A percentile compares a stretch with the other conserved stretches of the same genome.
Evolutionary conservation across 2,888 invertebrate genomes (phyloP).

Genomic region (Atherix ibis): DNA sequence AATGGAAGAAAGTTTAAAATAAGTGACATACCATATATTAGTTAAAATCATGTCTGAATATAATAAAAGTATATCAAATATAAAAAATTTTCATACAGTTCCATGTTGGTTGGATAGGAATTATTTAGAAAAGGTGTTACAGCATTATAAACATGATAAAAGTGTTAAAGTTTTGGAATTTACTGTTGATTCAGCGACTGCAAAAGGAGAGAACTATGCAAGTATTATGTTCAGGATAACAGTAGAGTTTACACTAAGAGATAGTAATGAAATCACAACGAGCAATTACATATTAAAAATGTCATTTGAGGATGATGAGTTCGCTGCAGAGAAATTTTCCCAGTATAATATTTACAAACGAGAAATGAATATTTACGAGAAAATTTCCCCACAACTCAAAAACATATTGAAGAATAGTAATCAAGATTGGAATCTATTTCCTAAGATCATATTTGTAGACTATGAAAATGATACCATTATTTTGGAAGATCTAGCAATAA

Average conservation of each 20-base stretch:
- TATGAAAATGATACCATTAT: slow-evolving; percentile 22
- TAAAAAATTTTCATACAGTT: too few relatives aligned
- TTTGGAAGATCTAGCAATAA: slow-evolving; percentile 25
- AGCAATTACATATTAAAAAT: slow-evolving; percentile 13
- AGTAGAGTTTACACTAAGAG: too few relatives aligned
- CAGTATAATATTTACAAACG: slow-evolving; percentile 18
- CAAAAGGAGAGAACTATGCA: background rate
- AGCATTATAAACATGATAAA: slow-evolving; percentile 11
- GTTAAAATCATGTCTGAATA: too few relatives aligned
- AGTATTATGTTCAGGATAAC: background rate
- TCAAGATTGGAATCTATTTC: slow-evolving; percentile 18
- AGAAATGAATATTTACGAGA: slow-evolving; percentile 24
- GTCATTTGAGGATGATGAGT: slow-evolving; percentile 18
- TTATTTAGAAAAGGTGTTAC: slow-evolving; percentile 14
- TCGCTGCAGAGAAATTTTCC: slow-evolving; percentile 7
- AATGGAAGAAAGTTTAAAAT: too few relatives aligned
- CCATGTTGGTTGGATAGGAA: slow-evolving; percentile 15
- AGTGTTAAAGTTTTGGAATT: background rate
- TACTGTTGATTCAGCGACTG: background rate
- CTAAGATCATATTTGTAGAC: slow-evolving; percentile 25
- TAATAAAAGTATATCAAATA: too few relatives aligned
- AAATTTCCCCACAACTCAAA: slow-evolving; percentile 19
- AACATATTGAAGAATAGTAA: slow-evolving; percentile 11
- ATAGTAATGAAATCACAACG: slow-evolving; percentile 10
- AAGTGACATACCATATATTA: too few relatives aligned